These are phyloP conservation scores for Noctua comes DNA, from an alignment of 2,888 invertebrate genomes.

Conservation along the genomic window DNA sequence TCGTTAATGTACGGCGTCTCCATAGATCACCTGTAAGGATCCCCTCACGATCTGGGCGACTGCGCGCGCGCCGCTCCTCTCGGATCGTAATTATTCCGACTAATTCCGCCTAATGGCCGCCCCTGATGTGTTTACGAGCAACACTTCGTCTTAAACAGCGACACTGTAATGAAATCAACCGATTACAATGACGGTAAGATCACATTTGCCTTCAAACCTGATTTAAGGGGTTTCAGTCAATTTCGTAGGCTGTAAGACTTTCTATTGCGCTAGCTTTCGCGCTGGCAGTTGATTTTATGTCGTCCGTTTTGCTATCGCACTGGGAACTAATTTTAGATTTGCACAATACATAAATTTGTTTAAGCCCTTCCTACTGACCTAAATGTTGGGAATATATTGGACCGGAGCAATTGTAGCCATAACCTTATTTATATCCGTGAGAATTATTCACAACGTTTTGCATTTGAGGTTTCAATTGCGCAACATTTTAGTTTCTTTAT, in stretches of 20 bases:
- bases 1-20: conserved; percentile 36
- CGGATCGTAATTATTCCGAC: conserved; percentile 75
- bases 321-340: conserved; percentile 54
- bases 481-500: not conserved
- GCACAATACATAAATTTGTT: conserved; percentile 55
- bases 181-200: conserved; percentile 72
- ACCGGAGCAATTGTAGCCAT: not conserved
- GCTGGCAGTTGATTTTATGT: conserved; percentile 44
- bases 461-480: not conserved
- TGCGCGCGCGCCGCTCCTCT: conserved; percentile 47
- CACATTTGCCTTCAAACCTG: conserved; percentile 62
- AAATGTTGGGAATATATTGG: conserved; percentile 15
- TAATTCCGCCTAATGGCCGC: conserved; percentile 74
- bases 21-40: conserved; percentile 62
- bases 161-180: conserved; percentile 74
- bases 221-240: conserved; percentile 55
- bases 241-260: conserved; percentile 62
- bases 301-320: conserved; percentile 45
- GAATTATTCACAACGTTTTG: conserved; percentile 12
- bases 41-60: conserved; percentile 21
- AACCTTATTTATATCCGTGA: conserved; percentile 18
- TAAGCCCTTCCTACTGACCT: conserved; percentile 48
- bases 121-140: conserved; percentile 77
- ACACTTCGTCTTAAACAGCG: conserved; percentile 67
- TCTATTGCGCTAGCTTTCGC: conserved; percentile 60